phyloP scores from a whole-genome alignment of 2,888 invertebrate genomes.

The Bellardia pandia region DNA sequence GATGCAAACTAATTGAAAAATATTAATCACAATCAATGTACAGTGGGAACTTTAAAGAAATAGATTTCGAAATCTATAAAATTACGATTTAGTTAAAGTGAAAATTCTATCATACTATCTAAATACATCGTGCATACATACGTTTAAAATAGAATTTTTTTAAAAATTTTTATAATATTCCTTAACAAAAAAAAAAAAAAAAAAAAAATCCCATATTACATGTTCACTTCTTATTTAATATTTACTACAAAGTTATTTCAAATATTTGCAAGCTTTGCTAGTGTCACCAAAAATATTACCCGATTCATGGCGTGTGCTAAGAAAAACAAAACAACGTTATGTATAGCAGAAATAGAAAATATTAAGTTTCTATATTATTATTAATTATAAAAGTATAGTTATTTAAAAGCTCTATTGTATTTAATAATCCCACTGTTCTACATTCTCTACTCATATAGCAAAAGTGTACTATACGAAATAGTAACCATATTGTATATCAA shows the following conservation, averaged over 20 bases:
- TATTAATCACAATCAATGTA: conserved; percentile 36
- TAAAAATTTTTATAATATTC: too few species aligned
- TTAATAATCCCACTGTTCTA: too few species aligned
- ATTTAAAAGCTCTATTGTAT: neutral
- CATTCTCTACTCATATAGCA: too few species aligned
- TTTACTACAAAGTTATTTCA: neutral
- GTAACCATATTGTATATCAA: too few species aligned
- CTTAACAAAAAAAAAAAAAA: too few species aligned
- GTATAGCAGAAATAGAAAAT: neutral
- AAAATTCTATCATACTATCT: too few species aligned
- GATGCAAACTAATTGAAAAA: conserved; percentile 51
- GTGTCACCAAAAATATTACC: neutral
- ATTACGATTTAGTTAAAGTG: too few species aligned
- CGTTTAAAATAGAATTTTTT: too few species aligned
- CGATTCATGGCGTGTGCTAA: neutral
- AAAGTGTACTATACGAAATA: too few species aligned
- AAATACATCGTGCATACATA: too few species aligned
- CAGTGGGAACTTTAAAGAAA: neutral
- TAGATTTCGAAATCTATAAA: too few species aligned
- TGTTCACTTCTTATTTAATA: neutral
- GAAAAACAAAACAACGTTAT: neutral
- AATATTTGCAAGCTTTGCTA: neutral
- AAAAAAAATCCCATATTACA: neutral
- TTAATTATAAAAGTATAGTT: neutral
- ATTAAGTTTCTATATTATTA: neutral